phyloP scores from a whole-genome alignment of 2,888 invertebrate species.

The Apamea sordens region DNA sequence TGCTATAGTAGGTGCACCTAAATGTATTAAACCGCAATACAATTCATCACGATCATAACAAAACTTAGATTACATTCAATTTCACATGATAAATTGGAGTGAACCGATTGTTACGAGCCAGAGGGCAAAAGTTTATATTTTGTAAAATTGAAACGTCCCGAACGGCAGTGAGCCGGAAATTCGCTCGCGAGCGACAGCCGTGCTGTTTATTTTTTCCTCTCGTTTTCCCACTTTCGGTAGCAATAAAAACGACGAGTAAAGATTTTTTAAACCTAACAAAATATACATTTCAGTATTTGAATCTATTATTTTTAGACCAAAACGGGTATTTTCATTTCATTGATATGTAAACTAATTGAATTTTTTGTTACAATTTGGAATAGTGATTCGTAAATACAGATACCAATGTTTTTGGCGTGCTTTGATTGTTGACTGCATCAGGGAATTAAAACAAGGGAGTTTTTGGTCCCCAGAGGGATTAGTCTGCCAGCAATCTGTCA shows the following conservation, averaged over 20 bases:
- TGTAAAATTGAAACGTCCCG: slow-evolving; percentile 83
- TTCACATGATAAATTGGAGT: slow-evolving; percentile 70
- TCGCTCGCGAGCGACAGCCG: slow-evolving; percentile 77
- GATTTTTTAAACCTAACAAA: slow-evolving; percentile 72
- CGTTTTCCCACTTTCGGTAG: slow-evolving; percentile 78
- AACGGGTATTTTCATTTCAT: slow-evolving; percentile 16
- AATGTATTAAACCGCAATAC: slow-evolving; percentile 16
- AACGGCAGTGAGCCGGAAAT: slow-evolving; percentile 83
- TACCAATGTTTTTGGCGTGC: not conserved
- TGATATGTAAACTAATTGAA: not conserved
- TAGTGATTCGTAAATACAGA: not conserved
- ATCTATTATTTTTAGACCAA: slow-evolving; percentile 34
- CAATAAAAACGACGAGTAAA: slow-evolving; percentile 77
- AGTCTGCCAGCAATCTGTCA: slow-evolving; percentile 40
- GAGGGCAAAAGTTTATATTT: slow-evolving; percentile 79
- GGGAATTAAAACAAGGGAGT: slow-evolving; percentile 26
- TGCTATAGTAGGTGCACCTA: not conserved
- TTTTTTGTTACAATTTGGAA: slow-evolving; percentile 14
- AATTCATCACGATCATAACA: slow-evolving; percentile 45
- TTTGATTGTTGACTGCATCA: slow-evolving; percentile 24
- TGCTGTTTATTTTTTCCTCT: slow-evolving; percentile 79
- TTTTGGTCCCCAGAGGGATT: slow-evolving; percentile 24
- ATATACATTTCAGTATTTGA: slow-evolving; percentile 64
- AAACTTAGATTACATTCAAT: slow-evolving; percentile 67
- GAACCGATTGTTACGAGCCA: slow-evolving; percentile 72